phyloP scores from a whole-genome alignment of 2,888 invertebrate genomes.

The Nematopogon swammerdamellus region DNA sequence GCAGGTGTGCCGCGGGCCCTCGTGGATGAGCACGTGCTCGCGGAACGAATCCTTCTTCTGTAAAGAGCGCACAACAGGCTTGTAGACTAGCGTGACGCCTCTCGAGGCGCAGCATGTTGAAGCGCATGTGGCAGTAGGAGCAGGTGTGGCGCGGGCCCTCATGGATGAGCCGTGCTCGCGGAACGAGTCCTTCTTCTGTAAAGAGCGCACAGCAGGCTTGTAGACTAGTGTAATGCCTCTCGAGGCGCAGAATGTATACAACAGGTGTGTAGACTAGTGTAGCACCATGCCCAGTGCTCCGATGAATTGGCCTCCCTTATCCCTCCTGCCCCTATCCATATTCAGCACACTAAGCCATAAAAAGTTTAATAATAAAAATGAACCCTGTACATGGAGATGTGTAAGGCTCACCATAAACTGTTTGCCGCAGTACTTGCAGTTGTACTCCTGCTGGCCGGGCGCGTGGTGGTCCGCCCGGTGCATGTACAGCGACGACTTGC shows the following conservation, averaged over 20 bases:
- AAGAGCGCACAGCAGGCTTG: constrained; percentile 53
- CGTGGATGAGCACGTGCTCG: constrained; percentile 57
- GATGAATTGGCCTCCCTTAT: no score
- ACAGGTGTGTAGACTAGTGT: constrained; percentile 58
- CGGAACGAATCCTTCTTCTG: constrained; percentile 56
- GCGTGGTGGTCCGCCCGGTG: constrained; percentile 47
- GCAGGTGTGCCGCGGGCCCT: constrained; percentile 56
- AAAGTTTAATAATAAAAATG: no score
- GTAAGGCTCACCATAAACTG: constrained; percentile 46
- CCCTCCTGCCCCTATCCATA: no score
- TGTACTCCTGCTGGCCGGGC: constrained; percentile 30
- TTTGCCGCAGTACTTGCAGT: constrained; percentile 48
- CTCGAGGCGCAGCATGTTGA: constrained; percentile 57
- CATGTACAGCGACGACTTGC: constrained; percentile 54
- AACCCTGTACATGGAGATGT: no score
- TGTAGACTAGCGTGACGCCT: constrained; percentile 56
- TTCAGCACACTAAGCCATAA: no score
- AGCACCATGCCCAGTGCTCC: no score
- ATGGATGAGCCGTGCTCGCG: constrained; percentile 57
- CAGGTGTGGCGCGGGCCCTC: constrained; percentile 57
- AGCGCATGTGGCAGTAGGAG: constrained; percentile 57
- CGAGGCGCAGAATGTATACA: constrained; percentile 56
- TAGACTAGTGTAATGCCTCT: constrained; percentile 55
- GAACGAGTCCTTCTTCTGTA: constrained; percentile 52
- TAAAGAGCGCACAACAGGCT: constrained; percentile 45